Percentiles rank a stretch among this genome's conserved stretches.
Evolutionary conservation across 1,140 invertebrate genomes (phyloP).

Genomic region (Leptopilina clavipes): DNA sequence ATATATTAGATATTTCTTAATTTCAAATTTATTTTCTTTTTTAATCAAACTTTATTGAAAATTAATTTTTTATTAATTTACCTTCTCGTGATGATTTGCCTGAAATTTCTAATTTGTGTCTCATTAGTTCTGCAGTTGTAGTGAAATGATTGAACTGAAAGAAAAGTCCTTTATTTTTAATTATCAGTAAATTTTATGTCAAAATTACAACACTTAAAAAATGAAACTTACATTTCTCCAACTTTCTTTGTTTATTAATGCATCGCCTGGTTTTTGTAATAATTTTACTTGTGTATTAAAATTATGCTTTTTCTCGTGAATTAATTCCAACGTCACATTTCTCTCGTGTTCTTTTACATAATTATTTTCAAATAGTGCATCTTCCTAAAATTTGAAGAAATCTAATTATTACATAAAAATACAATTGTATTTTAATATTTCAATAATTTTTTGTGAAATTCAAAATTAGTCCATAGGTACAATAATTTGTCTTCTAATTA

Average conservation of each 20-base stretch:
- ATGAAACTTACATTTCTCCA: slow-evolving; percentile 72
- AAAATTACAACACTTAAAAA: not conserved
- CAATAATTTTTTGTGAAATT: no score
- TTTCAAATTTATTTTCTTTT: not conserved
- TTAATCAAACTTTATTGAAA: slow-evolving; percentile 15
- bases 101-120: slow-evolving; percentile 40
- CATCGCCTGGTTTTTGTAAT: slow-evolving; percentile 76
- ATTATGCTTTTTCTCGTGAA: slow-evolving; percentile 25
- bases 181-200: slow-evolving; percentile 21
- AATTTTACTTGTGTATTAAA: slow-evolving; percentile 58
- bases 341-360: slow-evolving; percentile 52
- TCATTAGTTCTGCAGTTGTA: slow-evolving; percentile 77
- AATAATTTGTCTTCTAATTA: slow-evolving; percentile 24
- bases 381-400: slow-evolving; percentile 49
- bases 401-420: not conserved
- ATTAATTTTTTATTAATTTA: slow-evolving; percentile 32
- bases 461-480: no score
- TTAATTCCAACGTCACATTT: slow-evolving; percentile 39
- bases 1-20: not conserved
- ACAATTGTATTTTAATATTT: not conserved
- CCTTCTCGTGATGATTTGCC: slow-evolving; percentile 53
- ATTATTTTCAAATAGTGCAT: slow-evolving; percentile 50
- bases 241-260: slow-evolving; percentile 72
- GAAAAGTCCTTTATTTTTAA: slow-evolving; percentile 59
- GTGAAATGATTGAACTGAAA: slow-evolving; percentile 83